Evolutionary conservation across 2,888 invertebrate genomes (phyloP).

Genomic region (Xylophagus ater): DNA sequence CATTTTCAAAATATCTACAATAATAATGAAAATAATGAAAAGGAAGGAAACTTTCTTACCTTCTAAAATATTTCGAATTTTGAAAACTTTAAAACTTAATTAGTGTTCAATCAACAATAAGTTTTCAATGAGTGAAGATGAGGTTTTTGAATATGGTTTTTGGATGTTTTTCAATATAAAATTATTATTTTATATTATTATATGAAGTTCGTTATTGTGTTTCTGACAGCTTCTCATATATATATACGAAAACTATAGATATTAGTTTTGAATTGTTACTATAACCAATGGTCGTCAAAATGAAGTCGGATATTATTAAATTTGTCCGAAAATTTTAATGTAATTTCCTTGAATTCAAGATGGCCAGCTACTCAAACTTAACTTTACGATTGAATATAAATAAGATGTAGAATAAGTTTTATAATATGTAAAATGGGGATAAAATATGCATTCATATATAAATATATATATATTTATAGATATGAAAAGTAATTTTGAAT

Average conservation of each 20-base stretch:
- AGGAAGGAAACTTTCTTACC: constrained; percentile 16
- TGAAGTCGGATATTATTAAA: constrained; percentile 17
- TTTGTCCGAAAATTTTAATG: constrained; percentile 17
- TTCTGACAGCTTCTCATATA: constrained; percentile 17
- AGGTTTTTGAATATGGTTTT: background rate
- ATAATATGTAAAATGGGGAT: no score
- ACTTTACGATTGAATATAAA: no score
- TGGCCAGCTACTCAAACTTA: constrained; percentile 11
- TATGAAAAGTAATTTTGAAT: no score
- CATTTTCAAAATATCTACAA: no score
- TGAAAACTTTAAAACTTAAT: constrained; percentile 18
- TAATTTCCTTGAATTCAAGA: constrained; percentile 17
- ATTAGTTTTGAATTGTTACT: no score
- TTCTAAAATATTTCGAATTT: constrained; percentile 17
- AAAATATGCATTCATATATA: no score
- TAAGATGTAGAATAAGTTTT: no score
- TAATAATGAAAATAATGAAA: no score
- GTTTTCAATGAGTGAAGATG: constrained; percentile 4
- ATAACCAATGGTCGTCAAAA: constrained; percentile 17
- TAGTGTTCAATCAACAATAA: constrained; percentile 19
- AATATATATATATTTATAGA: no score
- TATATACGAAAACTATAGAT: constrained; percentile 12
- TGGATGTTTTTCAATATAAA: no score
- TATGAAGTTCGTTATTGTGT: constrained; percentile 16
- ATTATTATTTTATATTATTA: no score